phyloP scores from a whole-genome alignment of 2,113 vertebrate genomes.

The Seriola dumerili region DNA sequence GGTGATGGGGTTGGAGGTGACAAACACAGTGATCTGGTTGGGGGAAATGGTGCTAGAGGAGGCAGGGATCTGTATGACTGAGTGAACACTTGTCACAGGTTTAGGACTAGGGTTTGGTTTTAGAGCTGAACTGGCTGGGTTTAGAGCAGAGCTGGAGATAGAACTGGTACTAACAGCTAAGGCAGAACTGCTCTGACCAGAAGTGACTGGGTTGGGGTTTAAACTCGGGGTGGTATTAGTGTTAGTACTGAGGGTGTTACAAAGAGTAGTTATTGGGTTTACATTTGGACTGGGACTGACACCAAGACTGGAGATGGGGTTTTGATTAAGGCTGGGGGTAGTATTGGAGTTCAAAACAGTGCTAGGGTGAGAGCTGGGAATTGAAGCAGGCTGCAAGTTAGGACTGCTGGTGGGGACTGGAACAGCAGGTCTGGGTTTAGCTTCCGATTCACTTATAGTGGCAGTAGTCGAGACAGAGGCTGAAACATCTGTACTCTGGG shows the following conservation, averaged over 20 bases:
- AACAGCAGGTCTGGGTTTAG: conserved; percentile 67
- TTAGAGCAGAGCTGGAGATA: conserved; percentile 60
- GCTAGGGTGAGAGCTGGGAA: conserved; percentile 49
- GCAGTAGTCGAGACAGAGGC: conserved; percentile 40
- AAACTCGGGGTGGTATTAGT: conserved; percentile 63
- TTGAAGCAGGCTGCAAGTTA: conserved; percentile 51
- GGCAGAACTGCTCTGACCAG: conserved; percentile 63
- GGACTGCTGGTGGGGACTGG: conserved; percentile 64
- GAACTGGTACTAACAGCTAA: conserved; percentile 57
- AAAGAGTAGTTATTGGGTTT: conserved; percentile 35
- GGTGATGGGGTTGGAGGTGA: conserved; percentile 94
- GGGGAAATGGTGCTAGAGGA: conserved; percentile 88
- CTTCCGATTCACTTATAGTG: conserved; percentile 67
- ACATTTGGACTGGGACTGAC: conserved; percentile 57
- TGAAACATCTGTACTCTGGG: conserved; percentile 66
- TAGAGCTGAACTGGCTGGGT: conserved; percentile 32
- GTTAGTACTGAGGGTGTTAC: conserved; percentile 58
- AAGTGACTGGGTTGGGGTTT: conserved; percentile 61
- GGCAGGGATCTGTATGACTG: conserved; percentile 89
- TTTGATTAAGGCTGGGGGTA: conserved; percentile 61
- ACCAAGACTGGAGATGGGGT: conserved; percentile 32
- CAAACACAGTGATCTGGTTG: conserved; percentile 96
- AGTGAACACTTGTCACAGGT: conserved; percentile 84
- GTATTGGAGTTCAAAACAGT: conserved; percentile 59
- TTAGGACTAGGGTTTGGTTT: conserved; percentile 82